Conservation (phyloP, 2,797 vertebrate species). For the Schizopygopsis pylzovi region DNA sequence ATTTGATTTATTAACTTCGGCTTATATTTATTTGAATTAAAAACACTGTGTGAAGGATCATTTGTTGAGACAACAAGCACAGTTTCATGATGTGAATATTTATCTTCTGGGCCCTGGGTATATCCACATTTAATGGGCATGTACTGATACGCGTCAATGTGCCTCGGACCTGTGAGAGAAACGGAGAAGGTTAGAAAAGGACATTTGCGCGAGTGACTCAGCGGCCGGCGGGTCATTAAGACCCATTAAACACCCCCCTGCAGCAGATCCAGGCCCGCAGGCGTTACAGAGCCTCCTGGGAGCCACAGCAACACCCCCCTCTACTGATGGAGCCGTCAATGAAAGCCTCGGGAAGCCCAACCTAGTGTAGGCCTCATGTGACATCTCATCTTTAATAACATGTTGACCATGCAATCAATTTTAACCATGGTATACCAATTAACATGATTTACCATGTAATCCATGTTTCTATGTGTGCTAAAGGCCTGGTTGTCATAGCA, state of each 20-base stretch:
- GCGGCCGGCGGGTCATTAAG: conserved; percentile 72
- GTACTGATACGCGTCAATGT: too few relatives aligned
- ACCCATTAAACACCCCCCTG: conserved; percentile 70
- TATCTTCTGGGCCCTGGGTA: background rate
- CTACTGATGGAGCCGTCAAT: conserved; percentile 60
- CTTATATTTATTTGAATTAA: background rate
- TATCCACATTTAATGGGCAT: background rate
- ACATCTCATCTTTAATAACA: too few relatives aligned
- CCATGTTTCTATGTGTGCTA: too few relatives aligned
- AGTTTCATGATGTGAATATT: background rate
- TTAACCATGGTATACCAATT: too few relatives aligned
- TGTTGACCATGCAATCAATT: too few relatives aligned
- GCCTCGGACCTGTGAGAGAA: too few relatives aligned
- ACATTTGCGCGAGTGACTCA: conserved; percentile 2
- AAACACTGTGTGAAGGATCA: background rate
- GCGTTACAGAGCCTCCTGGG: conserved; percentile 72
- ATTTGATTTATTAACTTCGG: background rate
- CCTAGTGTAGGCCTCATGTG: too few relatives aligned
- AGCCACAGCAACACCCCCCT: conserved; percentile 21
- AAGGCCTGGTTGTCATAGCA: too few relatives aligned
- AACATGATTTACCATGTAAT: too few relatives aligned
- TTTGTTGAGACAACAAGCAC: background rate
- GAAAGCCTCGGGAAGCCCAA: conserved; percentile 61
- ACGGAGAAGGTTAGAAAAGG: background rate
- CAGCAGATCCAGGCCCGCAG: conserved; percentile 70